These are phyloP conservation scores for Takifugu rubripes DNA, from an alignment of 2,797 vertebrate genomes.

Conservation along the genomic window DNA sequence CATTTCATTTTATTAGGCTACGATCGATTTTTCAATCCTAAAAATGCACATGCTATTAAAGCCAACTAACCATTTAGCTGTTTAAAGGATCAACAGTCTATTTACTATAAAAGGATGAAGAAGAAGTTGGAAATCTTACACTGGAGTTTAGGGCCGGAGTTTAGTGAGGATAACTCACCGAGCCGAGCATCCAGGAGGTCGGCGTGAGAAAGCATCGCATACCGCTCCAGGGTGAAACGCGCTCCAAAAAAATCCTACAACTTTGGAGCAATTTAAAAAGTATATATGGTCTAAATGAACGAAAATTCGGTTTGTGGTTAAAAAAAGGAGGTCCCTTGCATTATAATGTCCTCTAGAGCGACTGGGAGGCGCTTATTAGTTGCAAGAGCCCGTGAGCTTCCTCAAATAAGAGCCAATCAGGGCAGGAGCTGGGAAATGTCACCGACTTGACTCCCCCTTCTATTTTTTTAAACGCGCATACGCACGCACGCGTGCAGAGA, in stretches of 20 bases:
- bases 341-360: constrained; percentile 99
- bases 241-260: constrained; percentile 85
- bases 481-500: constrained; percentile 13
- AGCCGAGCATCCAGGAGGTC: constrained; percentile 99
- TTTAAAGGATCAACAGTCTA: constrained; percentile 49
- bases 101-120: constrained; percentile 57
- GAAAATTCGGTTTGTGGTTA: constrained; percentile 98
- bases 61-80: constrained; percentile 37
- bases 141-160: constrained; percentile 82
- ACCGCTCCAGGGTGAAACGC: constrained; percentile 94
- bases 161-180: constrained; percentile 89
- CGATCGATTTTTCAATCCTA: neutral
- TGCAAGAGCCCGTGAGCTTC: constrained; percentile 92
- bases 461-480: constrained; percentile 27
- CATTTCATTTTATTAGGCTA: neutral
- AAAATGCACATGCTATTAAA: neutral
- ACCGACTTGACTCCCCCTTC: constrained; percentile 75
- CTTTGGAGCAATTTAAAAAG: constrained; percentile 89
- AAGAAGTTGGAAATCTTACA: constrained; percentile 78
- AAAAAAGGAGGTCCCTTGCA: constrained; percentile 92
- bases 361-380: constrained; percentile 98
- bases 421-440: constrained; percentile 88
- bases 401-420: constrained; percentile 94
- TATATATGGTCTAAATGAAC: constrained; percentile 96
- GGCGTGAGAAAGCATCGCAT: constrained; percentile 98